Base-by-base conservation (phyloP, 2,888 invertebrate genomes). In the Megamerina dolium region DNA sequence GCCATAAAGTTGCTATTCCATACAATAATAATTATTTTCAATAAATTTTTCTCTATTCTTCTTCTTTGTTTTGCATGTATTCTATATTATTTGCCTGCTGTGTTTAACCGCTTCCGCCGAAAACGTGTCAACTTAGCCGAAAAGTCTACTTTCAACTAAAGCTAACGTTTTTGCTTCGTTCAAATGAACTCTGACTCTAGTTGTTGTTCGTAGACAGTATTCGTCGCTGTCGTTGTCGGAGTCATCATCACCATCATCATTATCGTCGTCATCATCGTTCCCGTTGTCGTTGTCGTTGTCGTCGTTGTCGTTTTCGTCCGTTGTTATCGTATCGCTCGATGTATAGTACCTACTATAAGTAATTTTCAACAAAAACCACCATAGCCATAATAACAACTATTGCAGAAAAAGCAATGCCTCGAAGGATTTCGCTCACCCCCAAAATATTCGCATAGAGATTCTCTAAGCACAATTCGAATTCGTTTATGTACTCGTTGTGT, bases 61-160 rank as follows among this genome's bases (percentile, higher is more conserved):
- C 4, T 5, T 13, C 10, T 27, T 27, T 27, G 27, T 3, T 27
- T 27, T 27, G 3, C 5, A n/a, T 27, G 3, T 27, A 31, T 14
- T 13, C 31, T 31, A 8, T 31, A 9, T 31, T 31, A 12, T 2
- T 9, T 21, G 19, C 20, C 23, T 8, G 27, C 34, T 31, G 26
- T 37, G 37, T 34, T 37, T 10, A 39, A 48, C 48, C 52, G 59
- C 48, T 58, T 50, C 62, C 67, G 64, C 62, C 60, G 53, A 60
- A 58, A 56, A 59, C 68, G 60, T 65, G 68, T 65, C 69, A 64
- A 62, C 59, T 57, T 60, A 59, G 59, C 64, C 61, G 59, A 60
- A 65, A 59, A 62, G 69, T 69, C 64, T 63, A 66, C 66, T 64
- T 66, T 64, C 61, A 64, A 70, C 70, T 70, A 65, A 70, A n/a